Base-by-base conservation (phyloP, 1,140 invertebrate species). In the Aphidius gifuensis region DNA sequence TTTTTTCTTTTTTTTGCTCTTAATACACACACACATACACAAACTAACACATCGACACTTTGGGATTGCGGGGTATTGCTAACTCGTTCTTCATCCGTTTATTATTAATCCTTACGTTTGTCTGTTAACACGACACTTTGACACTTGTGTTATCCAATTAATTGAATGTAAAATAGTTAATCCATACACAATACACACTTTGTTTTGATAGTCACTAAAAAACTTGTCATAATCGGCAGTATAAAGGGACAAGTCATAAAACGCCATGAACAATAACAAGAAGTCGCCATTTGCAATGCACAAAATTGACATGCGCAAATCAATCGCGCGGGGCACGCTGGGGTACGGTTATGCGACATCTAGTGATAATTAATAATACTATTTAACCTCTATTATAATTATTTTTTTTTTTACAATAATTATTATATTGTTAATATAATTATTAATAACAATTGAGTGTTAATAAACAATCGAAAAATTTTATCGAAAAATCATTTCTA, bases 181-280 rank as follows among this genome's bases (percentile, higher is more conserved):
- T 74, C 68, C 69, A 75, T 73, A 71, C 72, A 74, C 58, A 70
- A 67, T 67, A 74, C 74, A 70, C 64, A 66, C 72, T 70, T 70
- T 71, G 69, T 72, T 71, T 69, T 66, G 67, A 64, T 68, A 64
- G 71, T 78, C 69, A 64, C 70, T 69, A 76, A 81, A 76, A 78
- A 79, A 81, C 80, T 81, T 78, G 79, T 81, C 79, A 80, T 81
- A 82, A 83, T 80, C 79, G 79, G 77, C 78, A 81, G 84, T 82
- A 83, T 84, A 83, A 84, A 82, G 79, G 81, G 82, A 82, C 81
- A 80, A 84, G 82, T 85, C 80, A 82, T 82, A 82, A 83, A 86
- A 84, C 83, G 84, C 85, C 85, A 86, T 82, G 84, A 86, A 88
- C 86, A 88, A 88, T 87, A 88, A 88, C 86, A 88, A 87, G 84